Conservation (phyloP, 2,113 vertebrate species). For the Tympanuchus pallidicinctus region DNA sequence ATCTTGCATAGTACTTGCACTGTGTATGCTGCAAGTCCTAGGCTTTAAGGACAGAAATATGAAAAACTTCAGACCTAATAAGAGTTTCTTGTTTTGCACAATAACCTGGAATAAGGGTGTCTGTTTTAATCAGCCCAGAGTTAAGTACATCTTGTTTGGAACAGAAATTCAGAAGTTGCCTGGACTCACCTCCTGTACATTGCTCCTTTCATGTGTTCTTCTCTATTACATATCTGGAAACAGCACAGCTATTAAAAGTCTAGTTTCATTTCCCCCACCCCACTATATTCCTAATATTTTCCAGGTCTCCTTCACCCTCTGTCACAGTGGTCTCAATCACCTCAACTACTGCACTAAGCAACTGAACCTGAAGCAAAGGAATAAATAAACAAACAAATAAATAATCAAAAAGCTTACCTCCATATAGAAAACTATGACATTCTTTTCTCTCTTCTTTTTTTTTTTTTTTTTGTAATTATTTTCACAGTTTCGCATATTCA, state of each 20-base stretch:
- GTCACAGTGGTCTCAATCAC: neutral
- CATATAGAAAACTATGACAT: fast-evolving
- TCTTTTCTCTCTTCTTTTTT: neutral
- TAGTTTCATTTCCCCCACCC: neutral
- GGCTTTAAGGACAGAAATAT: neutral
- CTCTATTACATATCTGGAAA: neutral
- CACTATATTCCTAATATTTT: fast-evolving
- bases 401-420: fast-evolving
- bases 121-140: neutral
- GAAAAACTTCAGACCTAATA: neutral
- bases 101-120: neutral
- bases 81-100: neutral
- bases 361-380: neutral
- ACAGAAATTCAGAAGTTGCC: neutral
- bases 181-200: neutral
- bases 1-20: too few relatives aligned
- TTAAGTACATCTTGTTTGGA: neutral
- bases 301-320: neutral
- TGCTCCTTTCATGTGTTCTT: neutral
- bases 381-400: too few relatives aligned
- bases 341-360: neutral
- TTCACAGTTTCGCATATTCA: neutral
- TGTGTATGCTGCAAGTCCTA: neutral
- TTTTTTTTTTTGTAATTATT: neutral
- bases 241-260: neutral